A percentile compares a stretch with the other conserved stretches of the same genome.
Conservation (phyloP, 37 sponge, comb jelly and placozoan species). For the Halichondria panicea region DNA sequence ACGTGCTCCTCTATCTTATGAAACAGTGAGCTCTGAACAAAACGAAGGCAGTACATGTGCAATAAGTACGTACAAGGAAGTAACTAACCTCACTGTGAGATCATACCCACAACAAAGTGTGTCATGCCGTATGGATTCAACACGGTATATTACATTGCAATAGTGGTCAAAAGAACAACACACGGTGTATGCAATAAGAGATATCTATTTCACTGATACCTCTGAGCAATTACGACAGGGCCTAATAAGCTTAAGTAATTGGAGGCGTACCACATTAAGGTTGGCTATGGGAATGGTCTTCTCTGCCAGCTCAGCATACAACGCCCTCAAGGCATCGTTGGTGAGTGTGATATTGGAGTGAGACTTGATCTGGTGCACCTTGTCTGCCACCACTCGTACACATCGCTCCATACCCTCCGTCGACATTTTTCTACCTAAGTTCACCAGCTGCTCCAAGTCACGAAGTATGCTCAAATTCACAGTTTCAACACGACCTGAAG, state of each 20-base stretch:
- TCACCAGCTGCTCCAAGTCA: constrained; percentile 1
- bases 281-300: neutral
- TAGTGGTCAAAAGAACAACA: too few species aligned
- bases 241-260: too few species aligned
- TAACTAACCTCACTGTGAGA: neutral
- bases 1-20: constrained; percentile 55
- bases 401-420: neutral
- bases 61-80: neutral
- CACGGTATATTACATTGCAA: too few species aligned
- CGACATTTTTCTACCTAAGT: neutral
- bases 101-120: constrained; percentile 14
- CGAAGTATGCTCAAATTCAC: neutral
- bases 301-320: constrained; percentile 23
- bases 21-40: constrained; percentile 37
- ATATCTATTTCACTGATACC: constrained; percentile 18
- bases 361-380: constrained; percentile 32
- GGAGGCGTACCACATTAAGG: too few species aligned
- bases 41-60: too few species aligned
- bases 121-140: too few species aligned
- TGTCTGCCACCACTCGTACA: constrained; percentile 4
- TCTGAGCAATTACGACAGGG: too few species aligned
- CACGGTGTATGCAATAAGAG: too few species aligned
- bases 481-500: constrained; percentile 33
- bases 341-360: constrained; percentile 49
- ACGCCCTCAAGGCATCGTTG: constrained; percentile 52